Percentiles rank a stretch among this genome's conserved stretches.
Conservation (phyloP, 1,140 invertebrate genomes). For the Drosophila tani region DNA sequence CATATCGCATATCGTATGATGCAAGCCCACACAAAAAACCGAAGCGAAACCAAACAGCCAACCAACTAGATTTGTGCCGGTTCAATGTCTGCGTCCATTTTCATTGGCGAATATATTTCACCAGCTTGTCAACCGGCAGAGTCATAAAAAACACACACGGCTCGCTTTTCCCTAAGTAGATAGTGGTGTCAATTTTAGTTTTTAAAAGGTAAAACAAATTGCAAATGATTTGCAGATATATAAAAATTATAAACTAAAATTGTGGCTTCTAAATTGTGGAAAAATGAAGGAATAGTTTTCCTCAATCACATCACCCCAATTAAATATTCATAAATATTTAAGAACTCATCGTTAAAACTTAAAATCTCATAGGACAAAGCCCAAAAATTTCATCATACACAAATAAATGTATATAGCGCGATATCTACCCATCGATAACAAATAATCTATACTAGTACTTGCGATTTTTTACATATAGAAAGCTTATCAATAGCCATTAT, state of each 20-base stretch:
- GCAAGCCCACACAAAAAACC: constrained; percentile 44
- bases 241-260: too few species aligned
- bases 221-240: too few species aligned
- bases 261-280: too few species aligned
- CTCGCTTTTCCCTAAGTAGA: constrained; percentile 11
- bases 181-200: constrained; percentile 1
- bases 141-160: constrained; percentile 29
- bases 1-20: constrained; percentile 67
- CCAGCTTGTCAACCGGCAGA: constrained; percentile 51
- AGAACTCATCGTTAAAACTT: background rate
- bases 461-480: background rate
- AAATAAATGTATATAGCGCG: background rate
- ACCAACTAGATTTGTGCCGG: constrained; percentile 60
- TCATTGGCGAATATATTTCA: constrained; percentile 64
- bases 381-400: background rate
- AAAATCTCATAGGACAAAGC: background rate
- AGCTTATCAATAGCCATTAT: background rate
- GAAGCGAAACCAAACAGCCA: constrained; percentile 28
- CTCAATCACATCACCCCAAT: background rate
- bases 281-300: too few species aligned
- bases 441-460: constrained; percentile 20
- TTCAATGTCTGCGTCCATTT: constrained; percentile 54
- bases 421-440: constrained; percentile 12
- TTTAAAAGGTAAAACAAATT: background rate
- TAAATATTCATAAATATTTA: constrained; percentile 2